Base-by-base conservation (phyloP, 2,888 invertebrate species). In the Keiferia lycopersicella region DNA sequence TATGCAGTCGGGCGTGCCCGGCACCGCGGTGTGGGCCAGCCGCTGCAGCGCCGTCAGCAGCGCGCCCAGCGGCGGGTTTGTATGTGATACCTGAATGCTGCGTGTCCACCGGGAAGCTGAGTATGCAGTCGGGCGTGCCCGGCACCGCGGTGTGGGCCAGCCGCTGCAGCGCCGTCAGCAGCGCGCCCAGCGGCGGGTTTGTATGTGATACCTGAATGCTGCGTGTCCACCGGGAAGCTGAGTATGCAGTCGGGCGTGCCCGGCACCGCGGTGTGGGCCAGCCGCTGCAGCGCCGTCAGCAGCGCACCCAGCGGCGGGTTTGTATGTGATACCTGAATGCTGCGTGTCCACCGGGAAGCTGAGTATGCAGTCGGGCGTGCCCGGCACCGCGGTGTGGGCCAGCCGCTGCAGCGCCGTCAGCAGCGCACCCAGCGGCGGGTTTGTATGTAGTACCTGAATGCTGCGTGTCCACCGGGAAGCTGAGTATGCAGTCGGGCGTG, bases 221-320 rank as follows among this genome's bases (percentile, higher is more conserved):
- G 69, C 1, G 66, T 66, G 12, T 77, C 77, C 0, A 85, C 73
- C 0, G 94, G 94, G 73, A 94, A 94, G 56, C 88, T 87, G 53
- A 94, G 80, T 56, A 92, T 92, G 69, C 88, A 92, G 73, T 93
- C 93, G 1, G 94, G 94, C 68, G 93, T 92, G 66, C 92, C 77
- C 65, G 83, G 81, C 3, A 72, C 67, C 6, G 80, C 79, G 61
- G 76, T 72, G 6, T 85, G 87, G 10, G 89, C 83, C 64, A 94
- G 86, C 3, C 84, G 74, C 66, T 73, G 80, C 69, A 86, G 79
- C 68, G 78, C 93, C 10, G 90, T 76, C 56, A 95, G 86, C 72
- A 88, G 77, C 66, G 93, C 83, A 65, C 83, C 80, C 22, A 94
- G 85, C 53, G 95, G 87, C 14, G 93, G 88, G 58, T 92, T 84